Conservation (phyloP, 2,797 vertebrate species). For the Acanthornis magna region DNA sequence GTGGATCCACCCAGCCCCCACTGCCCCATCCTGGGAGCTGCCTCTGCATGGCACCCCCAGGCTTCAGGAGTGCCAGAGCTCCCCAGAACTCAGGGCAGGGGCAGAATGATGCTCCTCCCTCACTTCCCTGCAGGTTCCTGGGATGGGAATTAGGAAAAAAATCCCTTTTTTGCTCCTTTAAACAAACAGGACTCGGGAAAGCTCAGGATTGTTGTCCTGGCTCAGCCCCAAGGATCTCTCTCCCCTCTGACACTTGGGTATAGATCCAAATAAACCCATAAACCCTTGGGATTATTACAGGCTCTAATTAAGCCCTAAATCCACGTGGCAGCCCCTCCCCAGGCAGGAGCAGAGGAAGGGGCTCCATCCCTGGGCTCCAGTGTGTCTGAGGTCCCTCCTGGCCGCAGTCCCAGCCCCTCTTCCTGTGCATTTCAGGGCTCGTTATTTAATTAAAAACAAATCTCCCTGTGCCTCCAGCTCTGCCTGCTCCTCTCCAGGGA, state of each 20-base stretch:
- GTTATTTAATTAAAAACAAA: background rate
- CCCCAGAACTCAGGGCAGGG: no score
- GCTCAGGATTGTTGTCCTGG: background rate
- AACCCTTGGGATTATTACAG: accelerated
- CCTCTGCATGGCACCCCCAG: background rate
- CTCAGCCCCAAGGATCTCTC: background rate
- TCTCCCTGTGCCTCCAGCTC: background rate
- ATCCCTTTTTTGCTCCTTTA: background rate
- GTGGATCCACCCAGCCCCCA: background rate
- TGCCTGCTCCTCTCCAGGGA: background rate
- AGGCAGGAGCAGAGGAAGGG: background rate
- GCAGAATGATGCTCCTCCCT: accelerated
- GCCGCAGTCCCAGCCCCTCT: background rate
- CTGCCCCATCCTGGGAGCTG: background rate
- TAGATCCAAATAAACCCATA: background rate
- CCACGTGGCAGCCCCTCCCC: no score
- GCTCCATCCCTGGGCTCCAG: accelerated
- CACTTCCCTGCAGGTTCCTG: background rate
- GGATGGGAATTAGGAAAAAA: background rate
- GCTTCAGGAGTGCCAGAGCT: background rate
- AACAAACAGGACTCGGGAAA: background rate
- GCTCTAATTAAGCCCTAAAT: background rate
- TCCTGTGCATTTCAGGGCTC: background rate
- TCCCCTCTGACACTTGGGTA: background rate
- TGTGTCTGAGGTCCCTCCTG: background rate